phyloP scores from a whole-genome alignment of 2,888 invertebrate genomes.

The Pemphredon lugubris region DNA sequence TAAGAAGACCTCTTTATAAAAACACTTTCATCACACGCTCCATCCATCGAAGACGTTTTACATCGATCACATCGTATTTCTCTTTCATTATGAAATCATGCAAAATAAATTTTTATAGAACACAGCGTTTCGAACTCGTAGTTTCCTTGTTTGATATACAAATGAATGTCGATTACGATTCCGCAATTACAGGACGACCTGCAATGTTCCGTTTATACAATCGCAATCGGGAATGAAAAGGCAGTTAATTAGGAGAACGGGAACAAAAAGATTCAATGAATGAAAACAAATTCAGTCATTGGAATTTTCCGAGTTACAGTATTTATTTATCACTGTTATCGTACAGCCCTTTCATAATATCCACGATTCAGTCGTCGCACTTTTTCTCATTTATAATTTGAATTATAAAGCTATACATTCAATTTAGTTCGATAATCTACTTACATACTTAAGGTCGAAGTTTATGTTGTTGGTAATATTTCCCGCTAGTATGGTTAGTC shows the following conservation, averaged over 20 bases:
- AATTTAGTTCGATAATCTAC: conserved; percentile 75
- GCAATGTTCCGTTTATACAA: too few species aligned
- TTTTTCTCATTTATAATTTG: conserved; percentile 69
- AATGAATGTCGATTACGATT: background rate
- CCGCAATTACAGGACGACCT: background rate
- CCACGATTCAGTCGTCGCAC: conserved; percentile 73
- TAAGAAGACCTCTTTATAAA: conserved; percentile 37
- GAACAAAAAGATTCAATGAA: conserved; percentile 25
- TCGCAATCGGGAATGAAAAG: background rate
- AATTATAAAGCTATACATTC: conserved; percentile 79
- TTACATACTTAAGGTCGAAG: conserved; percentile 77
- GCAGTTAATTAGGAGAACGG: conserved; percentile 18
- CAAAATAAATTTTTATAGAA: conserved; percentile 64
- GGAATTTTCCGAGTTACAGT: conserved; percentile 72
- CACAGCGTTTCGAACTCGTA: conserved; percentile 6
- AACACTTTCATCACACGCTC: conserved; percentile 36
- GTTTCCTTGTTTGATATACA: background rate
- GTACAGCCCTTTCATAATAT: conserved; percentile 78
- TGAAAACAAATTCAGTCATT: conserved; percentile 43
- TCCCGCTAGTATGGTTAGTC: conserved; percentile 77
- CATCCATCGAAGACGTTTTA: conserved; percentile 43
- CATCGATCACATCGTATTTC: conserved; percentile 32
- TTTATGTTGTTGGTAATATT: conserved; percentile 76
- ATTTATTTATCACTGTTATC: conserved; percentile 78
- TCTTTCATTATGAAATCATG: conserved; percentile 52